Evolutionary conservation across 2,888 invertebrate genomes (phyloP).

Genomic region (Minunthozetes semirufus): DNA sequence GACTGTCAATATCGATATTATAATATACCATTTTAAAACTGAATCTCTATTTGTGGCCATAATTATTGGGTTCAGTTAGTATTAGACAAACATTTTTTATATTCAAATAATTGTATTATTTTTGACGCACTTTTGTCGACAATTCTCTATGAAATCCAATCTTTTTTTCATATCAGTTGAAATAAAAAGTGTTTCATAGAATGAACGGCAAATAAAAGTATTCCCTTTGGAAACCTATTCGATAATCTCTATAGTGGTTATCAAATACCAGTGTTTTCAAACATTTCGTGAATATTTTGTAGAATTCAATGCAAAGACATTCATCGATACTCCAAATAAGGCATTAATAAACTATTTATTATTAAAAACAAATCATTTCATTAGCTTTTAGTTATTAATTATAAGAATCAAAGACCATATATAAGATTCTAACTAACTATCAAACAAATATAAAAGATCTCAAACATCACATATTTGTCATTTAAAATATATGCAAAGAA

Average conservation of each 20-base stretch:
- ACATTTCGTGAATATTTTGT: background rate
- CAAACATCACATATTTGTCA: too few species aligned
- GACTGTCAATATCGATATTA: background rate
- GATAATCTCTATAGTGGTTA: conserved; percentile 26
- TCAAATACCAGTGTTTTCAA: background rate
- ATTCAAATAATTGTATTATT: background rate
- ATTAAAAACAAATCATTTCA: background rate
- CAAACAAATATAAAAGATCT: too few species aligned
- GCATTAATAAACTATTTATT: background rate
- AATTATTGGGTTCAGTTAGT: too few species aligned
- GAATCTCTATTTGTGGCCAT: background rate
- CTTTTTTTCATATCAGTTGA: background rate
- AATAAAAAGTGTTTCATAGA: background rate
- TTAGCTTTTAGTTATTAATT: background rate
- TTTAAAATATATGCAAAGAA: too few species aligned
- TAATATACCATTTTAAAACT: background rate
- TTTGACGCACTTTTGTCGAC: background rate
- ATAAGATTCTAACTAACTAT: too few species aligned
- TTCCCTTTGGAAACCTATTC: conserved; percentile 18
- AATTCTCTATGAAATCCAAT: background rate
- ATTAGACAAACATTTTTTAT: background rate
- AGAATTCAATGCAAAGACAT: background rate
- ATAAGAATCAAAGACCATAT: too few species aligned
- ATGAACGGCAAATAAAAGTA: background rate
- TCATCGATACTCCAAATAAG: conserved; percentile 2